phyloP scores from a whole-genome alignment of 2,888 invertebrate genomes.

The Nipponacmea schrenckii region DNA sequence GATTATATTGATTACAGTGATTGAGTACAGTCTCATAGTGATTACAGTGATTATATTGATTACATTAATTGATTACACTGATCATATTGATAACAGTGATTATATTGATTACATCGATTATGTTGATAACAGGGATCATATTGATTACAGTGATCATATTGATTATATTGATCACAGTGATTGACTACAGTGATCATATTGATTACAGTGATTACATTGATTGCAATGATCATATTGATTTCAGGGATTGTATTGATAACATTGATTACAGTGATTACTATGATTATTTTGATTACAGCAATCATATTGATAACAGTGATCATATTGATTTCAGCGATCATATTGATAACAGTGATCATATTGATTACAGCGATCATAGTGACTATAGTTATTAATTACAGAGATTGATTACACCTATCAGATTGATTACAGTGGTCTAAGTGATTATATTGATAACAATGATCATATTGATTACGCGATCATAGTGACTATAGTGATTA shows the following conservation, averaged over 20 bases:
- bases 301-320: constrained; percentile 16
- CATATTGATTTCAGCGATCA: constrained; percentile 6
- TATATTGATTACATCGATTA: too few species aligned
- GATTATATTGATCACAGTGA: not conserved
- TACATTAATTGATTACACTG: too few species aligned
- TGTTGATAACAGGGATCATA: too few species aligned
- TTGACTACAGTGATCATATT: not conserved
- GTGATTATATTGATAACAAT: not conserved
- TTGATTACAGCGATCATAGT: not conserved
- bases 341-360: not conserved
- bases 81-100: too few species aligned
- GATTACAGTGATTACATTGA: too few species aligned
- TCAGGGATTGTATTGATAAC: not conserved
- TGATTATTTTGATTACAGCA: constrained; percentile 16
- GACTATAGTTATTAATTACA: constrained; percentile 17
- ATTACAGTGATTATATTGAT: too few species aligned
- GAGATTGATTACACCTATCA: constrained; percentile 14
- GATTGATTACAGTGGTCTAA: not conserved
- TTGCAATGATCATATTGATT: too few species aligned
- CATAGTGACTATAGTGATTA: not conserved
- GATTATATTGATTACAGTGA: too few species aligned
- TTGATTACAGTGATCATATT: not conserved
- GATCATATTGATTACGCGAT: too few species aligned
- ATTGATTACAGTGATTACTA: constrained; percentile 12
- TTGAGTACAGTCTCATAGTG: too few species aligned